phyloP scores from a whole-genome alignment of 2,113 vertebrate species.

The Heterotis niloticus region DNA sequence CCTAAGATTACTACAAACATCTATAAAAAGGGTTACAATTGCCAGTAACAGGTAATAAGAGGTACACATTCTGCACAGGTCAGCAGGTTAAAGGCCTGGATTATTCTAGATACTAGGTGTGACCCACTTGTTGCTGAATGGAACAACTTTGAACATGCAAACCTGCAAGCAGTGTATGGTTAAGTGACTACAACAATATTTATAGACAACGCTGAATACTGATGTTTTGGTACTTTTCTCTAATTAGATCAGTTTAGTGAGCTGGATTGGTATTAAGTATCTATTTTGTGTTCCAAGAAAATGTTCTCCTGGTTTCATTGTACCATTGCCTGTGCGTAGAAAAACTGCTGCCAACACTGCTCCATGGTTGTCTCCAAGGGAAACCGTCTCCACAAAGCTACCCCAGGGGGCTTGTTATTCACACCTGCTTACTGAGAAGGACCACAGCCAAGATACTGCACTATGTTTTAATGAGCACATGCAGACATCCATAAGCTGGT shows the following conservation, averaged over 20 bases:
- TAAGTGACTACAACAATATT: background rate
- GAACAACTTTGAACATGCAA: too few relatives aligned
- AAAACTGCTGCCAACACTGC: constrained; percentile 17
- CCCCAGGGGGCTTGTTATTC: constrained; percentile 58
- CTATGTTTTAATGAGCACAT: constrained; percentile 44
- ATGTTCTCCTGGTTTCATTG: background rate
- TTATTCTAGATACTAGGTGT: too few relatives aligned
- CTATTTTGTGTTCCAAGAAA: background rate
- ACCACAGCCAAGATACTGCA: constrained; percentile 41
- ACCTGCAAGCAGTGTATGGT: too few relatives aligned
- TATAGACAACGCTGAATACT: background rate
- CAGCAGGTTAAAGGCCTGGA: too few relatives aligned
- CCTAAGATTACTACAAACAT: too few relatives aligned
- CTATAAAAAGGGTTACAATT: too few relatives aligned
- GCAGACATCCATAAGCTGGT: constrained; percentile 23
- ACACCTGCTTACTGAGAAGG: constrained; percentile 39
- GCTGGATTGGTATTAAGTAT: background rate
- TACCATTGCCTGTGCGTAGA: constrained; percentile 2
- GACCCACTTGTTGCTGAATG: too few relatives aligned
- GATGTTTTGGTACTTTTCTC: too few relatives aligned
- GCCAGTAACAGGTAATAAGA: too few relatives aligned
- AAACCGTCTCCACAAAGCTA: constrained; percentile 55
- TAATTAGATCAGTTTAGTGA: too few relatives aligned
- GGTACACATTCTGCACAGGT: too few relatives aligned
- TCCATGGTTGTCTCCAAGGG: constrained; percentile 32